Evolutionary conservation across 2,888 invertebrate genomes (phyloP), one percentile per base, ranked within the genome.

Genomic region (Pseudococcus longispinus): DNA sequence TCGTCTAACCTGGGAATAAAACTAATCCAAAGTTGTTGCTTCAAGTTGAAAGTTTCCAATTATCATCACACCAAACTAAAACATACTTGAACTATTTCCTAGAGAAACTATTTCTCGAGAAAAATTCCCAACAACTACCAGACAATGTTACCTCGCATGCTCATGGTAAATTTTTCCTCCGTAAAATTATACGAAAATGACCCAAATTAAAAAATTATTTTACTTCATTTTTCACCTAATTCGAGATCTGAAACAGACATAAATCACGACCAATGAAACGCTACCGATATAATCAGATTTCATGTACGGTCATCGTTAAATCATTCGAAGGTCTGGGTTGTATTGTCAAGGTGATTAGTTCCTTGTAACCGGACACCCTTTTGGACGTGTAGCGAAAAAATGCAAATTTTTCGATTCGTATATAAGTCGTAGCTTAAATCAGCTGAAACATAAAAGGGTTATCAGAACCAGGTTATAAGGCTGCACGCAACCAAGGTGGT

Each of bases 381-480:
- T n/a, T n/a, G n/a, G 51, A 51, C n/a, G 3, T 3, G n/a, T n/a
- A 3, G 23, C 51, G 20, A 60, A 60, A 60, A 60, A 60, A 60
- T 60, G 60, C 60, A 60, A 60, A 60, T 60, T 60, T 60, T 11
- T 23, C 60, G 20, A 60, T 23, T 60, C 13, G 1, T 60, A 60
- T 60, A 23, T 20, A n/a, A n/a, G n/a, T 60, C 13, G 1, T 8
- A 55, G 55, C n/a, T 55, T 60, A 60, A 60, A 60, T 60, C 23
- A 60, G 60, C 60, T 60, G 9, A 23, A 60, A 60, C 20, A 60
- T 23, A 60, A 60, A 23, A 23, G 60, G 60, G 60, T 60, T 60
- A 60, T 60, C 20, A 18, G 74, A 74, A 74, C 74, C 74, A 74
- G 74, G 74, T 74, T 74, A 74, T 74, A 74, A 74, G n/a, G 29